Conservation (phyloP, 2,113 vertebrate genomes). For the Malaclemys terrapin region DNA sequence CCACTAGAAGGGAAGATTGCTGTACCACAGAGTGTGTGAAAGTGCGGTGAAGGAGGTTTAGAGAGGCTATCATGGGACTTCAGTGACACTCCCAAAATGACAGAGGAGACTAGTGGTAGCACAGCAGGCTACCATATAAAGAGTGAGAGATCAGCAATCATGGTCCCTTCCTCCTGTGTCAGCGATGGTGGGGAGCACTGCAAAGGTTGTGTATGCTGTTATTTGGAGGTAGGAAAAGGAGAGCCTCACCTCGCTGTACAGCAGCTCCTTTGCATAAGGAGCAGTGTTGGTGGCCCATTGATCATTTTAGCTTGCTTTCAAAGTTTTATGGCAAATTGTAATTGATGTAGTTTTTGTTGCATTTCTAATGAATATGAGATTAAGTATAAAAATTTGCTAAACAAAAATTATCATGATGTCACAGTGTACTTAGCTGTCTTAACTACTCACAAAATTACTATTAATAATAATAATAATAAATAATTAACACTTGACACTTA, state of each 20-base stretch:
- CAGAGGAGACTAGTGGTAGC: not conserved
- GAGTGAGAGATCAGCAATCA: not conserved
- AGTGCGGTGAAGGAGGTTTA: not conserved
- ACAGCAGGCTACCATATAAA: not conserved
- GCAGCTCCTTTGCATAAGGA: fast-evolving
- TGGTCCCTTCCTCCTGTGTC: not conserved
- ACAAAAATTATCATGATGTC: conserved; percentile 42
- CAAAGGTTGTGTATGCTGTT: fast-evolving
- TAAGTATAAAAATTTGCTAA: conserved; percentile 39
- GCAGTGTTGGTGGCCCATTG: not conserved
- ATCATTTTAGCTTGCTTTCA: not conserved
- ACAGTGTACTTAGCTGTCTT: not conserved
- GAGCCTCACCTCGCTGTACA: fast-evolving
- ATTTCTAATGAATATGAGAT: conserved; percentile 11
- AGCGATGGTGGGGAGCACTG: not conserved
- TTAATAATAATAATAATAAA: not conserved
- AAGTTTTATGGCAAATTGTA: conserved; percentile 23
- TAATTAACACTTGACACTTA: fast-evolving
- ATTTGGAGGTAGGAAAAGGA: not conserved
- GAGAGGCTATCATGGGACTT: not conserved
- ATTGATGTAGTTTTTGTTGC: not conserved
- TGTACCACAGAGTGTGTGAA: not conserved
- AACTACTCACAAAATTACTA: not conserved
- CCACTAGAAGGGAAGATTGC: not conserved
- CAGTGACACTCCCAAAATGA: not conserved